These are phyloP conservation scores for Chloroclystis v-ata DNA, from an alignment of 2,888 invertebrate species.

Conservation along the genomic window DNA sequence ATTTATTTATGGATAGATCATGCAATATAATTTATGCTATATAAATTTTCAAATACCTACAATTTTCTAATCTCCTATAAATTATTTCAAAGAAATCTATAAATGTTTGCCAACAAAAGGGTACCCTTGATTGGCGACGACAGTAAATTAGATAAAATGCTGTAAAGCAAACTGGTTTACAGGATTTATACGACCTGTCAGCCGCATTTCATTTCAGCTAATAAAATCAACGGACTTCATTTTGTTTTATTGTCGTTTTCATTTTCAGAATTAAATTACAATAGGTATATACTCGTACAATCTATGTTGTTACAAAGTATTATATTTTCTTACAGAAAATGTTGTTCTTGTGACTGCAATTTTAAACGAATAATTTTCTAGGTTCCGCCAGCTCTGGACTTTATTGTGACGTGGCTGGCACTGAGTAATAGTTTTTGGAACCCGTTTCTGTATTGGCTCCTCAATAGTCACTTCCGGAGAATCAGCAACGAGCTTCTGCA, in stretches of 20 bases:
- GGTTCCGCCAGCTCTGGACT: constrained; percentile 89
- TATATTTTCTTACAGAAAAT: too few species aligned
- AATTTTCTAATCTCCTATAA: too few species aligned
- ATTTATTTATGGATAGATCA: too few species aligned
- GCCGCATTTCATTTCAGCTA: not conserved
- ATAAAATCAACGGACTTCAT: not conserved
- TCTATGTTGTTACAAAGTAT: too few species aligned
- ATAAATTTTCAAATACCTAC: too few species aligned
- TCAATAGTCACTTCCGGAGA: constrained; percentile 90
- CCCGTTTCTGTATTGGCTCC: constrained; percentile 91
- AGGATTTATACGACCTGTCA: constrained; percentile 1
- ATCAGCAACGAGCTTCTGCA: constrained; percentile 87
- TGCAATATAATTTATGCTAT: too few species aligned
- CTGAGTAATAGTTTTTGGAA: constrained; percentile 94
- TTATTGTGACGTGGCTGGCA: constrained; percentile 91
- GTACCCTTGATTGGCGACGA: not conserved
- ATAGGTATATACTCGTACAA: not conserved
- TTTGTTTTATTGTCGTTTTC: not conserved
- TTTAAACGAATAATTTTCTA: constrained; percentile 41
- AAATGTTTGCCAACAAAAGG: too few species aligned
- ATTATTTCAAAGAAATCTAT: too few species aligned
- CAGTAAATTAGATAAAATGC: constrained; percentile 1
- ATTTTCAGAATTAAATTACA: not conserved
- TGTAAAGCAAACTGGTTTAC: not conserved
- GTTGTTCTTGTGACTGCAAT: constrained; percentile 4